Base-by-base conservation (phyloP, 1,140 invertebrate species). In the Dendroctonus ponderosae region DNA sequence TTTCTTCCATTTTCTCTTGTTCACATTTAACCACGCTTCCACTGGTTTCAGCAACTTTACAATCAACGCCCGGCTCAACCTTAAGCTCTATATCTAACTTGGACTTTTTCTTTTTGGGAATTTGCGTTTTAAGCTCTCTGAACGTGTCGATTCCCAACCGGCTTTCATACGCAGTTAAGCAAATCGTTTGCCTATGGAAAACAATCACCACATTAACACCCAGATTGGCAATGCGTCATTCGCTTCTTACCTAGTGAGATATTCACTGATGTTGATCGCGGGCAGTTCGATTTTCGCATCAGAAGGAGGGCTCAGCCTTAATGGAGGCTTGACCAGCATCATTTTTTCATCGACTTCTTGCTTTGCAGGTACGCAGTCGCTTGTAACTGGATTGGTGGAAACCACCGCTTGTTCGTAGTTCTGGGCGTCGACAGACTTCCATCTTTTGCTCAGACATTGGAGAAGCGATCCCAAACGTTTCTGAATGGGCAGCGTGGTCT, bases 401-500 rank as follows among this genome's bases (percentile, higher is more conserved):
- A 66, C 42, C 26, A 74, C 37, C 11, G 68, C 59, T 65, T 77
- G 73, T 56, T 76, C 75, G 72, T 77, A 72, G 67, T 57, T 49
- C 40, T 48, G 43, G 6, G 62, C 68, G 53, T 71, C 70, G 46
- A 67, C 14, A 0, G 50, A 50, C 59, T 66, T 69, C 70, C 70
- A 71, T 39, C 91, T 86, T 68, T 85, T 84, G 72, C 90, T 85
- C 54, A 97, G 83, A 76, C 87, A 93, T 62, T 81, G 81, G n/a
- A 96, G 82, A 14, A 96, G 80, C 50, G 85, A 85, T 7, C 85
- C 82, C 4, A 96, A 79, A 14, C 88, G 84, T 65, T 90, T 86
- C 70, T 94, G 91, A 52, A 93, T 83, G 7, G 91, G 86, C 26
- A 92, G 78, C n/a, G 85, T 81, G 39, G 88, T 84, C 39, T 87